Evolutionary conservation across 1,140 invertebrate genomes (phyloP).

Genomic region (Drosophila persimilis): DNA sequence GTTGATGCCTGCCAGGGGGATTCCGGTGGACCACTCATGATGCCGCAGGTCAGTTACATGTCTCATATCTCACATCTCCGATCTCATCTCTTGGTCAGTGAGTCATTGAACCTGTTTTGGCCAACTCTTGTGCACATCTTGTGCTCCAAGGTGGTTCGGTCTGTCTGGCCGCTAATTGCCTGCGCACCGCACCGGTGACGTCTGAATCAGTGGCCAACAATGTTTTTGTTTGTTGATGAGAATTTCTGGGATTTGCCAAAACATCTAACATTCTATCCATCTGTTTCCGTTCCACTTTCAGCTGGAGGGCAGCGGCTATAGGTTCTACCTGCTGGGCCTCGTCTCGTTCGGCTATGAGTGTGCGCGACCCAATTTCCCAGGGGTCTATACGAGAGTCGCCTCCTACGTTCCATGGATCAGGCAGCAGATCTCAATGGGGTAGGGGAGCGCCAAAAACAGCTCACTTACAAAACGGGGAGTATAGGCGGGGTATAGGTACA

Average conservation of each 20-base stretch:
- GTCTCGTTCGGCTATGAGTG: slow-evolving; percentile 89
- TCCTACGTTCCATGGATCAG: slow-evolving; percentile 81
- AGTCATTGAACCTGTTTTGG: slow-evolving; percentile 61
- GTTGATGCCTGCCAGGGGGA: slow-evolving; percentile 94
- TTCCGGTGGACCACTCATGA: slow-evolving; percentile 91
- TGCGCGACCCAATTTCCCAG: slow-evolving; percentile 87
- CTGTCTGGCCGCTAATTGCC: slow-evolving; percentile 19
- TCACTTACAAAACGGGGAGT: neutral
- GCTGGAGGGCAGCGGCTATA: slow-evolving; percentile 54
- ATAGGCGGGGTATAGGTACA: neutral
- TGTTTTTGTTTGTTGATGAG: slow-evolving; percentile 24
- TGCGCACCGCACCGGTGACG: slow-evolving; percentile 6
- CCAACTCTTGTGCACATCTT: slow-evolving; percentile 15
- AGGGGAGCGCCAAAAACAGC: slow-evolving; percentile 7
- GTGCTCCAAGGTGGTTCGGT: slow-evolving; percentile 52
- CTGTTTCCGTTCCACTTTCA: slow-evolving; percentile 22
- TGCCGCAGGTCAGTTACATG: slow-evolving; percentile 80
- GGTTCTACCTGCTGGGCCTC: slow-evolving; percentile 85
- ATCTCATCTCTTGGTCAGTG: slow-evolving; percentile 6
- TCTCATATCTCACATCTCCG: neutral
- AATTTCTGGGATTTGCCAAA: slow-evolving; percentile 32
- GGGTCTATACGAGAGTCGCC: slow-evolving; percentile 87
- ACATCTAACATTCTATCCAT: neutral
- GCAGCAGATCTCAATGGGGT: slow-evolving; percentile 27
- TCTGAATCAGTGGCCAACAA: slow-evolving; percentile 13